Percentiles rank a stretch among this genome's conserved stretches.
Conservation (phyloP, 2,113 vertebrate genomes). For the Ageneiosus marmoratus region DNA sequence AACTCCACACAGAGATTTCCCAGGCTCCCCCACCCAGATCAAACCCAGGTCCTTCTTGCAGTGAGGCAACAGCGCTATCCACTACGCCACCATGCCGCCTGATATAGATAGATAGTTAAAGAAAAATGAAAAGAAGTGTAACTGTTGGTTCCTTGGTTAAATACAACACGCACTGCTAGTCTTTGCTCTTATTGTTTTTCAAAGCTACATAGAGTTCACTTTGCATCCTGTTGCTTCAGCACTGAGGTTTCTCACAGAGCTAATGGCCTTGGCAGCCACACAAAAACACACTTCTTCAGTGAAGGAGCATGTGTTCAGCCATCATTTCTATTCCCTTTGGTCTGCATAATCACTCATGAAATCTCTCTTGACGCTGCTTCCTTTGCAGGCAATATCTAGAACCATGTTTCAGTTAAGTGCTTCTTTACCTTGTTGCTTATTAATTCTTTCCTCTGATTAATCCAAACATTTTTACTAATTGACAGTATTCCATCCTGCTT, state of each 20-base stretch:
- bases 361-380: not conserved
- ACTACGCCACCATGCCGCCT: no score
- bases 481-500: not conserved
- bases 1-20: no score
- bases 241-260: not conserved
- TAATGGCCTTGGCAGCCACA: not conserved
- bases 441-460: not conserved
- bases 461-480: not conserved
- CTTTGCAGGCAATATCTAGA: not conserved
- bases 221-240: not conserved
- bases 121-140: not conserved
- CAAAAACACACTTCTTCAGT: not conserved
- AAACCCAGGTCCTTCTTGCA: no score
- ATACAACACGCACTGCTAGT: not conserved
- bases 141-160: not conserved
- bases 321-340: not conserved
- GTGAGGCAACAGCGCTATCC: no score
- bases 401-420: not conserved
- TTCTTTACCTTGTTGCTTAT: not conserved
- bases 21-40: no score
- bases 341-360: conserved; percentile 6
- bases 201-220: not conserved
- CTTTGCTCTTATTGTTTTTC: not conserved
- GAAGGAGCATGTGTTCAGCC: not conserved
- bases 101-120: not conserved